These are phyloP conservation scores for Neodiprion lecontei DNA, from an alignment of 1,140 invertebrate genomes.

Conservation along the genomic window DNA sequence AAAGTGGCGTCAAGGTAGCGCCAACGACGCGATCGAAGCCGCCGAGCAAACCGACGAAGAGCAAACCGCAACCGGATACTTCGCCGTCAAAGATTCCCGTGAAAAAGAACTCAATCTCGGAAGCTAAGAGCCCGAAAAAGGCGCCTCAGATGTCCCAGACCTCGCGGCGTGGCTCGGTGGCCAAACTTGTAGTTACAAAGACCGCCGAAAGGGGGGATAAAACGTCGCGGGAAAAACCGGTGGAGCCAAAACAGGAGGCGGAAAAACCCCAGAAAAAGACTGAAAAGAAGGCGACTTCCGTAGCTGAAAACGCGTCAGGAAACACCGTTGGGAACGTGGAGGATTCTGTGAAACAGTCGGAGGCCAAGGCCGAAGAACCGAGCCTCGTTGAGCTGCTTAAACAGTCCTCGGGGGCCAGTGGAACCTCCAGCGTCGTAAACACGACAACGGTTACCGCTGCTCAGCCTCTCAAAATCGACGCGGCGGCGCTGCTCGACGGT, in stretches of 20 bases:
- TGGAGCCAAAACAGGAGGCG: background rate
- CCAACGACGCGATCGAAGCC: conserved; percentile 20
- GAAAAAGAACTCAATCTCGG: conserved; percentile 17
- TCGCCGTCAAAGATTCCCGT: conserved; percentile 52
- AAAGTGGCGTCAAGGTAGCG: conserved; percentile 10
- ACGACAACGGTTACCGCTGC: conserved; percentile 56
- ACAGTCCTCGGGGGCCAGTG: conserved; percentile 43
- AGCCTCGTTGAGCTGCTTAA: conserved; percentile 48
- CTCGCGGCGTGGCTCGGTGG: conserved; percentile 10
- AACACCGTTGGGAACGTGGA: background rate
- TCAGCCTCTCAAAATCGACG: conserved; percentile 52
- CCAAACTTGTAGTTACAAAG: conserved; percentile 13
- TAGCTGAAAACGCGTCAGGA: background rate
- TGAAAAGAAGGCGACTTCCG: conserved; percentile 10
- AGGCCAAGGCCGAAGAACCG: conserved; percentile 24
- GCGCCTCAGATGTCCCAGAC: background rate
- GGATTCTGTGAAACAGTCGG: background rate
- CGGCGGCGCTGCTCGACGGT: background rate
- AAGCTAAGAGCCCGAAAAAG: background rate
- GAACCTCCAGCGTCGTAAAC: conserved; percentile 55
- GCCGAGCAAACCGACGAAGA: conserved; percentile 20
- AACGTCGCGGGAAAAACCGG: conserved; percentile 12
- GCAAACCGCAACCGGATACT: conserved; percentile 31
- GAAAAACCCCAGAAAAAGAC: background rate
- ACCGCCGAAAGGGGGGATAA: background rate